phyloP scores from a whole-genome alignment of 2,888 invertebrate genomes.

The Phanerotoma sp. region DNA sequence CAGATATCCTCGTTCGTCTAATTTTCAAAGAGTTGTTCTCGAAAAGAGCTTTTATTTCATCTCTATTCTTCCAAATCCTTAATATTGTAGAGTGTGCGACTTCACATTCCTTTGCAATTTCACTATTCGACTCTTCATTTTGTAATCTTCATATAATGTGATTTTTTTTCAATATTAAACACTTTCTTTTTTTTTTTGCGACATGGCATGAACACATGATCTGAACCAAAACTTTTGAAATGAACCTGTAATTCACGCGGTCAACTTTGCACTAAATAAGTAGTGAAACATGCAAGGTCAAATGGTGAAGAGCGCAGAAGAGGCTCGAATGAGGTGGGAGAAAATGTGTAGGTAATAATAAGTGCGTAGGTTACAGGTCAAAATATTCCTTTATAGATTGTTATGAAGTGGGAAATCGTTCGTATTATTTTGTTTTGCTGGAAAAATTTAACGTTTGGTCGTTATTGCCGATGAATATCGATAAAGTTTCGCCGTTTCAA shows the following conservation, averaged over 20 bases:
- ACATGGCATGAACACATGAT: not conserved
- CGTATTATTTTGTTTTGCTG: too few species aligned
- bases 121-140: not conserved
- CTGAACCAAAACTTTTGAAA: not conserved
- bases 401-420: too few species aligned
- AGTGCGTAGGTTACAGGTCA: too few species aligned
- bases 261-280: constrained; percentile 1
- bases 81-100: not conserved
- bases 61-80: not conserved
- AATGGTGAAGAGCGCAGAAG: not conserved
- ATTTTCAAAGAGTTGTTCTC: not conserved
- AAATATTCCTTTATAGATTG: too few species aligned
- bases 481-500: too few species aligned
- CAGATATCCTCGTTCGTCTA: not conserved
- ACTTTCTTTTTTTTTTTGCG: constrained; percentile 1
- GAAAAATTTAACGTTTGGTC: too few species aligned
- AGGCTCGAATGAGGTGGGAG: not conserved
- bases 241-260: constrained; percentile 1
- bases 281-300: not conserved
- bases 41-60: not conserved
- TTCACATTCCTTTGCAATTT: not conserved
- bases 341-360: too few species aligned
- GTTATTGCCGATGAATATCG: too few species aligned
- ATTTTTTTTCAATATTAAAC: too few species aligned
- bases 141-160: not conserved